Evolutionary conservation across 2,888 invertebrate genomes (phyloP), one percentile per base, ranked within the genome.

Genomic region (Drosophila macrothrix): DNA sequence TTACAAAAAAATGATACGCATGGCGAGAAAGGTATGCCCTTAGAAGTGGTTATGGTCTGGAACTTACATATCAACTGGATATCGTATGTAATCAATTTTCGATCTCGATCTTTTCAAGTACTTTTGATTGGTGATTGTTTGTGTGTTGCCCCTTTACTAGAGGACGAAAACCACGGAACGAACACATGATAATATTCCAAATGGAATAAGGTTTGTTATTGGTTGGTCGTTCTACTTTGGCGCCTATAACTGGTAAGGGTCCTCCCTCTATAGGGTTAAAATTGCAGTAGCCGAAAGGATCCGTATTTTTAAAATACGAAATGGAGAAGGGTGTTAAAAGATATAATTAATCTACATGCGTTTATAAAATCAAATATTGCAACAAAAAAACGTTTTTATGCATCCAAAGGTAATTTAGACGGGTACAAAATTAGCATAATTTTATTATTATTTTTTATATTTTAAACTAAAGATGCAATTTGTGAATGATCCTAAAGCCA

Each of bases 91-190:
- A 88, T 84, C 83, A 77, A 78, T 81, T 90, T 72, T 85, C 53
- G 84, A 81, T 90, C 66, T 90, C 67, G 74, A 81, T 90, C 67
- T 84, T 89, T 89, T 84, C 84, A 86, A 86, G 84, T 83, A 74
- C 86, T 69, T 75, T 78, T 84, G 73, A 73, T 76, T 84, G 73
- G 72, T 73, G 60, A 72, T 72, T 76, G 61, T 72, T 71, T 74
- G 65, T 69, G 67, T 67, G 67, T 76, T 70, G 52, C 66, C 50
- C 53, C 62, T 61, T 58, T 74, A 39, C 67, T 63, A 29, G 39
- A 50, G 60, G 72, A 79, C 56, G 63, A 70, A 25, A 64, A 55
- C 55, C 56, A 63, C 61, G 81, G 71, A 80, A 37, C 64, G 65
- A 76, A 62, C 53, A 41, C 46, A 46, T 16, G 25, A 31, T 22